These are phyloP conservation scores for Hyphantria cunea DNA, from an alignment of 1,140 invertebrate species.

Conservation along the genomic window DNA sequence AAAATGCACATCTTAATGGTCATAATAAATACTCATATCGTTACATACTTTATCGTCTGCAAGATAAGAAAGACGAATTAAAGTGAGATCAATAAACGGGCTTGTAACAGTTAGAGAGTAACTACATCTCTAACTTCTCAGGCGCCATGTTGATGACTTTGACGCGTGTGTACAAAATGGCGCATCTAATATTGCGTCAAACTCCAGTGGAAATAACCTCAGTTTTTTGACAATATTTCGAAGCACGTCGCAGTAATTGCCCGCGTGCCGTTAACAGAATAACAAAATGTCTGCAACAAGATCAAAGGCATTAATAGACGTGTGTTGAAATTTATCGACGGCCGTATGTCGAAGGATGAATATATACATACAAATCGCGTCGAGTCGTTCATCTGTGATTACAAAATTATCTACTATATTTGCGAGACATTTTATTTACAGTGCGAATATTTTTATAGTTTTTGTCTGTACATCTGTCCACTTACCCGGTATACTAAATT, in stretches of 20 bases:
- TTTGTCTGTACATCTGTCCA: conserved; percentile 24
- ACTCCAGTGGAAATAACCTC: conserved; percentile 47
- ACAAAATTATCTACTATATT: conserved; percentile 27
- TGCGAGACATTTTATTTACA: conserved; percentile 22
- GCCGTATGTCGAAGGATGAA: conserved; percentile 59
- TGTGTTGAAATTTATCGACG: conserved; percentile 77
- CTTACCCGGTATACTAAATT: conserved; percentile 24
- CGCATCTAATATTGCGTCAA: conserved; percentile 44
- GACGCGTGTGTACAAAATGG: conserved; percentile 56
- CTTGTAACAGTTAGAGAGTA: conserved; percentile 26
- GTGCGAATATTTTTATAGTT: conserved; percentile 19
- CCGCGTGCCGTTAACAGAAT: conserved; percentile 62
- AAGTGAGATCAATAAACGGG: conserved; percentile 51
- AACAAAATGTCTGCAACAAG: conserved; percentile 66
- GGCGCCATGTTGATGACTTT: conserved; percentile 47
- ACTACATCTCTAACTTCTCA: conserved; percentile 13
- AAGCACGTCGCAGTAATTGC: conserved; percentile 73
- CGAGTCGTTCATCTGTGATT: conserved; percentile 24
- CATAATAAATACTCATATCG: conserved; percentile 64
- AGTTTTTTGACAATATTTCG: conserved; percentile 67
- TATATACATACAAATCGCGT: conserved; percentile 39
- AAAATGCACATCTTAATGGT: conserved; percentile 73
- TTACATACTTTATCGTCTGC: conserved; percentile 53
- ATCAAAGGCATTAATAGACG: conserved; percentile 77
- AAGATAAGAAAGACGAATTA: conserved; percentile 52